Conservation (phyloP, 2,797 vertebrate species). For the Todus mexicanus region DNA sequence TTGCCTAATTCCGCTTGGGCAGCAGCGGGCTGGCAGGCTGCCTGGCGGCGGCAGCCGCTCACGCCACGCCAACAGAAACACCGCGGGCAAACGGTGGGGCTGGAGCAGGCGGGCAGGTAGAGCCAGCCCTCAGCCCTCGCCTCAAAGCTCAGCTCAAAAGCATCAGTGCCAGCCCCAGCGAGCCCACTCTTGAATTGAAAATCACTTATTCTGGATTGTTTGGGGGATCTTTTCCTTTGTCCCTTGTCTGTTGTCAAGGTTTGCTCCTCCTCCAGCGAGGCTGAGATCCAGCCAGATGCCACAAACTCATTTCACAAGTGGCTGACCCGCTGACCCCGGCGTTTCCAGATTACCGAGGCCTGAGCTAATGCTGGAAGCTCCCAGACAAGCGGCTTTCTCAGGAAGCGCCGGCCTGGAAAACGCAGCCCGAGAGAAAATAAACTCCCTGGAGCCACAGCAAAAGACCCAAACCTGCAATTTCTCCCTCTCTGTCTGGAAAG, state of each 20-base stretch:
- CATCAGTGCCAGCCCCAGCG: not conserved
- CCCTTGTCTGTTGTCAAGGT: not conserved
- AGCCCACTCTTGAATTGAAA: not conserved
- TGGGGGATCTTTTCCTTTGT: not conserved
- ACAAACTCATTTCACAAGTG: not conserved
- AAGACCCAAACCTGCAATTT: not conserved
- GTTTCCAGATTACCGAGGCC: not conserved
- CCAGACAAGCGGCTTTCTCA: not conserved
- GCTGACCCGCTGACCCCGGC: not conserved
- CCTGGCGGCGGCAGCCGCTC: not conserved
- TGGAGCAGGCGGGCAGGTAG: not conserved
- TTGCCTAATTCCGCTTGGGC: not conserved
- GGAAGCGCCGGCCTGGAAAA: not conserved
- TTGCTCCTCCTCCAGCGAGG: not conserved
- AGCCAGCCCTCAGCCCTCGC: no score
- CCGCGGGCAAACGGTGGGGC: not conserved
- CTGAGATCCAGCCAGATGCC: not conserved
- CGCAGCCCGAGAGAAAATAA: not conserved
- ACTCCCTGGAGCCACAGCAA: not conserved
- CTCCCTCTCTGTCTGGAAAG: not conserved
- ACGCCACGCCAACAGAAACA: not conserved
- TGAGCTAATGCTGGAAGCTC: not conserved
- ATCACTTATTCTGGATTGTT: not conserved
- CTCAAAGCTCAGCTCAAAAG: not conserved
- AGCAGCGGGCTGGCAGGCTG: not conserved